Evolutionary conservation across 2,888 invertebrate genomes (phyloP).

Genomic region (Coenonympha arcania): DNA sequence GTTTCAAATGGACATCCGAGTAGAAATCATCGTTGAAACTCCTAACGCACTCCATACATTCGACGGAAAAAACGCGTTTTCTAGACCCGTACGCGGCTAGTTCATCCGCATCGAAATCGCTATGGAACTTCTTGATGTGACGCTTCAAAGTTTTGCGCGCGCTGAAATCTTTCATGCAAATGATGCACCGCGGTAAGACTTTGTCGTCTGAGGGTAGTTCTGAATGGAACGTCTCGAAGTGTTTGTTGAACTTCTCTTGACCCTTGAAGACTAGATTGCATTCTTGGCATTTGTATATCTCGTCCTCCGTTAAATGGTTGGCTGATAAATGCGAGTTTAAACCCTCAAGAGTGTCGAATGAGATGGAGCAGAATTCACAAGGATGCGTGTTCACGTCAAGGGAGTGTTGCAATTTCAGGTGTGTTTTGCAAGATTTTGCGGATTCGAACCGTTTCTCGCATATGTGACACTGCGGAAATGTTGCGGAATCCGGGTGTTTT

Average conservation of each 20-base stretch:
- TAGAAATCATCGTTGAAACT: constrained; percentile 45
- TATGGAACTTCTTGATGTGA: constrained; percentile 58
- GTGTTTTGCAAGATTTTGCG: constrained; percentile 60
- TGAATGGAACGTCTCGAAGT: constrained; percentile 29
- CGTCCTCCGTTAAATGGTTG: constrained; percentile 52
- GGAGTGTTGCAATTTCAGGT: constrained; percentile 54
- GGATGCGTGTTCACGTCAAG: constrained; percentile 58
- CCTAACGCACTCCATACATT: constrained; percentile 52
- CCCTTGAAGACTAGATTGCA: constrained; percentile 58
- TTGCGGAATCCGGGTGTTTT: constrained; percentile 50
- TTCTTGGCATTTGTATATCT: constrained; percentile 57
- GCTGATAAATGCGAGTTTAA: constrained; percentile 47
- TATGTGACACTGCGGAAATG: constrained; percentile 59
- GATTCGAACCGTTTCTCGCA: constrained; percentile 60
- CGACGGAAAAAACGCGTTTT: constrained; percentile 36
- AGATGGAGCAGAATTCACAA: constrained; percentile 53
- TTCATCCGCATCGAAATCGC: constrained; percentile 50
- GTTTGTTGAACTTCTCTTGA: constrained; percentile 48
- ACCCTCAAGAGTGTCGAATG: constrained; percentile 48
- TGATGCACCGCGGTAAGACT: constrained; percentile 45
- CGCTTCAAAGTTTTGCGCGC: constrained; percentile 55
- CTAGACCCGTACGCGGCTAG: constrained; percentile 44
- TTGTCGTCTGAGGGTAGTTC: constrained; percentile 34
- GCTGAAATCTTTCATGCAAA: constrained; percentile 62
- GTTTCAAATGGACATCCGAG: constrained; percentile 36